Evolutionary conservation across 2,113 vertebrate genomes (phyloP).

Genomic region (Poeciliopsis prolifica): DNA sequence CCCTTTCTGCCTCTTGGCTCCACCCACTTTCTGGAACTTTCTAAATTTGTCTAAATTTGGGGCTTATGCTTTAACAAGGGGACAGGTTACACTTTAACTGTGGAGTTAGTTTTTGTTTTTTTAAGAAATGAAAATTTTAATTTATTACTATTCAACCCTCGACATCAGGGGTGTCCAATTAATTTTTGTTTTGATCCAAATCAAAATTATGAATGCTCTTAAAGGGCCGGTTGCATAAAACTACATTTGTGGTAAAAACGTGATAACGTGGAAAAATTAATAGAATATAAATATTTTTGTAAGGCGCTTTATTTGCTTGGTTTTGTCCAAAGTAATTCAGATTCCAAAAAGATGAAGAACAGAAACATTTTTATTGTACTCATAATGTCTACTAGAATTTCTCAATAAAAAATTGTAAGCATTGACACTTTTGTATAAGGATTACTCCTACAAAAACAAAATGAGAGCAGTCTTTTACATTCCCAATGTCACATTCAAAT

Average conservation of each 20-base stretch:
- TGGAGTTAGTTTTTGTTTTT: background rate
- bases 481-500: slow-evolving; percentile 11
- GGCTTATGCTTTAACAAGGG: no score
- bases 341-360: background rate
- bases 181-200: no score
- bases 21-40: no score
- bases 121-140: background rate
- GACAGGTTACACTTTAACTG: no score
- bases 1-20: no score
- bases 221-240: background rate
- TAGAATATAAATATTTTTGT: background rate
- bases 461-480: background rate
- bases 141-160: no score
- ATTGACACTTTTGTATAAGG: no score
- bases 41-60: no score
- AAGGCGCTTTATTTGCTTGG: no score
- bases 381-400: background rate
- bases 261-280: background rate
- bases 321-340: background rate
- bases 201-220: no score
- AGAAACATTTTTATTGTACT: background rate
- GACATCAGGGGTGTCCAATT: no score
- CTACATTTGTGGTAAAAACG: background rate
- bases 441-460: background rate
- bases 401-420: background rate